phyloP scores from a whole-genome alignment of 1,140 invertebrate genomes.

The Diachasmimorpha longicaudata region DNA sequence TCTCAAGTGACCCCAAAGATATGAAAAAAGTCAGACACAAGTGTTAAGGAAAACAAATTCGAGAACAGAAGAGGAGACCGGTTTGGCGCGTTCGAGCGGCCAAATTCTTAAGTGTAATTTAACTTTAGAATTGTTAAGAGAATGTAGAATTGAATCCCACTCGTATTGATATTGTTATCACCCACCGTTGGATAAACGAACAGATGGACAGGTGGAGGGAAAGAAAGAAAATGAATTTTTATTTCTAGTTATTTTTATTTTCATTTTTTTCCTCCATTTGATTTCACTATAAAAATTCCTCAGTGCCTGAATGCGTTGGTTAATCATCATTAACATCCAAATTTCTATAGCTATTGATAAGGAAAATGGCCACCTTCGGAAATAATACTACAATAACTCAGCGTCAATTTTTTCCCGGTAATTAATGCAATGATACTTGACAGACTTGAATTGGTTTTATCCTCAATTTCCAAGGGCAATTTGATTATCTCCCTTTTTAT shows the following conservation, averaged over 20 bases:
- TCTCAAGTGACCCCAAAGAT: neutral
- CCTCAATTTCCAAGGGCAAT: neutral
- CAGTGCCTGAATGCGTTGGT: neutral
- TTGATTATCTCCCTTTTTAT: neutral
- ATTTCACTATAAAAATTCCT: constrained; percentile 1
- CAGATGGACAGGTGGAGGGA: neutral
- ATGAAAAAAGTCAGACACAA: constrained; percentile 24
- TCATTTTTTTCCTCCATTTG: neutral
- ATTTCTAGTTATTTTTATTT: too few relatives aligned
- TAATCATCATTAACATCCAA: neutral
- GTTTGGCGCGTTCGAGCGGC: constrained; percentile 33
- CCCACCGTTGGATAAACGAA: constrained; percentile 3
- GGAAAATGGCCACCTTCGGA: neutral
- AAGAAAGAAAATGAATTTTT: neutral
- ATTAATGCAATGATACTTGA: neutral
- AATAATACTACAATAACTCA: neutral
- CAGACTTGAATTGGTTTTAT: neutral
- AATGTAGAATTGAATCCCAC: constrained; percentile 7
- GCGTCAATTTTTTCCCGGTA: neutral
- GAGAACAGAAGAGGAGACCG: constrained; percentile 17
- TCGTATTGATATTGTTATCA: constrained; percentile 21
- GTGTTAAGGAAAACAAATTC: neutral
- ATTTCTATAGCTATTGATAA: neutral
- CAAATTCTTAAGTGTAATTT: constrained; percentile 24
- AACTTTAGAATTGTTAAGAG: neutral